phyloP scores from a whole-genome alignment of 1,140 invertebrate genomes.

The Dendrolimus punctatus region DNA sequence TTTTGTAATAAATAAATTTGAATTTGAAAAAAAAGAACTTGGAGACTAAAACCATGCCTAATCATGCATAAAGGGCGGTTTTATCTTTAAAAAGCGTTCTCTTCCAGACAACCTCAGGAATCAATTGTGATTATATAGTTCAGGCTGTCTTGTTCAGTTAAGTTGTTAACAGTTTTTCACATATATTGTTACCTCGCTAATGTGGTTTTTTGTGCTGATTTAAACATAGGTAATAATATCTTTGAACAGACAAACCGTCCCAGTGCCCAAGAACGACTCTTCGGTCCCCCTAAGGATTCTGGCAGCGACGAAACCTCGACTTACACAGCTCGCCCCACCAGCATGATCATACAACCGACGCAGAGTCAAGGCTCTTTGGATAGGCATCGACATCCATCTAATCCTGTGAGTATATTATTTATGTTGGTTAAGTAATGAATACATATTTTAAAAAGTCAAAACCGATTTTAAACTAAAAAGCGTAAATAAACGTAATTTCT shows the following conservation, averaged over 20 bases:
- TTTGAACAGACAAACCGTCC: slow-evolving; percentile 35
- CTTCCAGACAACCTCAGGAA: no score
- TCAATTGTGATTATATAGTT: neutral
- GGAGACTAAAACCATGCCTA: no score
- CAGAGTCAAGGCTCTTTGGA: slow-evolving; percentile 57
- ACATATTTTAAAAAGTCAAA: no score
- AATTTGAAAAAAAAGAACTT: no score
- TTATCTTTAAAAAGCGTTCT: no score
- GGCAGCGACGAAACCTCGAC: slow-evolving; percentile 38
- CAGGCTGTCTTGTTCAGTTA: neutral
- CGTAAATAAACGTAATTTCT: no score
- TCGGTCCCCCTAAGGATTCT: slow-evolving; percentile 65
- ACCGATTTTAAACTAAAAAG: no score
- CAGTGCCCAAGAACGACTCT: slow-evolving; percentile 76
- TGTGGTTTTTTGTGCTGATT: no score
- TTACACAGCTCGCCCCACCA: slow-evolving; percentile 42
- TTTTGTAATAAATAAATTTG: no score
- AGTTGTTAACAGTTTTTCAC: no score
- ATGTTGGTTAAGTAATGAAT: neutral
- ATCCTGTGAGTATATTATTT: slow-evolving; percentile 38
- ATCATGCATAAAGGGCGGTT: no score
- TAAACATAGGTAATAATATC: neutral
- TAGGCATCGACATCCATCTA: slow-evolving; percentile 45
- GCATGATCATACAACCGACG: slow-evolving; percentile 38
- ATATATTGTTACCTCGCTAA: no score